Conservation (phyloP, 2,888 invertebrate genomes). For the Agrochola macilenta region DNA sequence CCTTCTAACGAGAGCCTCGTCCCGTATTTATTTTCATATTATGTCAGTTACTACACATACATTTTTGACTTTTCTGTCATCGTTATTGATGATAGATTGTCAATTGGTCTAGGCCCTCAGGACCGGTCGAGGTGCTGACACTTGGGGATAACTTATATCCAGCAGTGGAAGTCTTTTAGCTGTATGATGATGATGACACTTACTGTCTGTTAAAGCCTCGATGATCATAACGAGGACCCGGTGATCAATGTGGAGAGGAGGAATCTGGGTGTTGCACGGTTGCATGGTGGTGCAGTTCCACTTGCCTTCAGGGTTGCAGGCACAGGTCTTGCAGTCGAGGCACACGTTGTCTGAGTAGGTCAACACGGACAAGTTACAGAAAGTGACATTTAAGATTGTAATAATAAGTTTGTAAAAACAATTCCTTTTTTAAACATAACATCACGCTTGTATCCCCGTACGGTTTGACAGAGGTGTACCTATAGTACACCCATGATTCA, state of each 20-base stretch:
- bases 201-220: conserved; percentile 71
- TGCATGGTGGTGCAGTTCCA: conserved; percentile 74
- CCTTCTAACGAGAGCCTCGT: too few species aligned
- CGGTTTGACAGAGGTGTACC: too few species aligned
- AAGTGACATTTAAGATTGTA: background rate
- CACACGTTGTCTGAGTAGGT: conserved; percentile 75
- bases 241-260: conserved; percentile 69
- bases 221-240: conserved; percentile 69
- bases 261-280: conserved; percentile 63
- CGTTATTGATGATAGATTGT: background rate
- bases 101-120: background rate
- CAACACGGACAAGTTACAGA: background rate
- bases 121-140: background rate
- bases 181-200: conserved; percentile 30
- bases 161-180: background rate
- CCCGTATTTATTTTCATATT: too few species aligned
- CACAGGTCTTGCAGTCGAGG: conserved; percentile 74
- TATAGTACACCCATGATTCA: background rate
- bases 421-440: background rate
- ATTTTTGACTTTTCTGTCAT: background rate
- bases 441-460: background rate
- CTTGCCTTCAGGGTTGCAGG: conserved; percentile 69
- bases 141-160: background rate
- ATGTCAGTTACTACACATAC: too few species aligned
- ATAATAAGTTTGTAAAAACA: background rate